These are phyloP conservation scores for Sipha maydis DNA, from an alignment of 2,888 invertebrate species.

Conservation along the genomic window DNA sequence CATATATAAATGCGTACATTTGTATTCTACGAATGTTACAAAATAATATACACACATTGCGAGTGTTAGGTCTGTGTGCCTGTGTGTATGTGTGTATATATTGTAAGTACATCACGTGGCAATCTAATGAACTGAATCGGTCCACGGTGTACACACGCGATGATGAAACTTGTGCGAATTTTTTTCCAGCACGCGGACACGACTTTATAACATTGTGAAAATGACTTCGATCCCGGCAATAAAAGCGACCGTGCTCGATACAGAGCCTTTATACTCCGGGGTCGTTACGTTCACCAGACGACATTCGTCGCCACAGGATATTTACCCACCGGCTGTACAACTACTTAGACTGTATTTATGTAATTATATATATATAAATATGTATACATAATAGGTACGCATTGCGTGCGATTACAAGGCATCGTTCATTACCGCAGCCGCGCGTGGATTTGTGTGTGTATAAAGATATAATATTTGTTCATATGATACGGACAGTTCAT, in stretches of 20 bases:
- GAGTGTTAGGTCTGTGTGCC: background rate
- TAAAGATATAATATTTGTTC: background rate
- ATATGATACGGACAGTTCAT: conserved; percentile 8
- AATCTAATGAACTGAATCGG: background rate
- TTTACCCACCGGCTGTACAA: no score
- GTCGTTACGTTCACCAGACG: conserved; percentile 51
- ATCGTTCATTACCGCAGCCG: background rate
- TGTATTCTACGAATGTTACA: conserved; percentile 1
- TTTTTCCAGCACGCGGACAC: background rate
- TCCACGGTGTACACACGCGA: background rate
- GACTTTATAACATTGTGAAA: conserved; percentile 19
- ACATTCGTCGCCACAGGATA: conserved; percentile 20
- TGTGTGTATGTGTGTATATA: background rate
- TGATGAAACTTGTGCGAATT: conserved; percentile 32
- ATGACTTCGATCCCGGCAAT: conserved; percentile 29
- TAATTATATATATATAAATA: background rate
- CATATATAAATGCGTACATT: background rate
- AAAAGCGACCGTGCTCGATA: background rate
- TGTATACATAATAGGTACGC: background rate
- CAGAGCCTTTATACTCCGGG: background rate
- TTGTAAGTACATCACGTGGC: background rate
- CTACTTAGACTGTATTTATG: background rate
- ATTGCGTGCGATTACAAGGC: background rate
- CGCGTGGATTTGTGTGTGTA: background rate
- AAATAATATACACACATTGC: conserved; percentile 14